Evolutionary conservation across 2,113 vertebrate genomes (phyloP).

Genomic region (Erythrocercus mccallii): DNA sequence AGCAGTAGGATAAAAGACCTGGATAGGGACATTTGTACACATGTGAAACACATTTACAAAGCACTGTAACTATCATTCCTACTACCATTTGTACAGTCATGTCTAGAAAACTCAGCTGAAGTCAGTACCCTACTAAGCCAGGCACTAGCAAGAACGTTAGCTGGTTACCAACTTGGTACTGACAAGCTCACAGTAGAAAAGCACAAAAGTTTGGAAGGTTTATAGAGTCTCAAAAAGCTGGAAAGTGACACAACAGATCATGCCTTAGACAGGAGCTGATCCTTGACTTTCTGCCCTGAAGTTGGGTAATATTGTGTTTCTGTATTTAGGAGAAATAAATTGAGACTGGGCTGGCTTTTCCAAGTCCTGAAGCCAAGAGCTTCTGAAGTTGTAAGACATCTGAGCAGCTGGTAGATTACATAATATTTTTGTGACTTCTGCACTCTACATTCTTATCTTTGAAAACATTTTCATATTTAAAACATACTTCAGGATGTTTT

Average conservation of each 20-base stretch:
- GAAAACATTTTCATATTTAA: background rate
- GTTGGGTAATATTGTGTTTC: background rate
- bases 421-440: background rate
- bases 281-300: background rate
- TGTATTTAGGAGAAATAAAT: background rate
- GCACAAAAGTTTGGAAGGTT: background rate
- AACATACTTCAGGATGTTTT: background rate
- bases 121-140: background rate
- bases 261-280: background rate
- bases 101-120: background rate
- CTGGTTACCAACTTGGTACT: background rate
- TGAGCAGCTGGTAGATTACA: background rate
- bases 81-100: background rate
- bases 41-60: background rate
- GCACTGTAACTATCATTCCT: background rate
- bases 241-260: background rate
- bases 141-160: background rate
- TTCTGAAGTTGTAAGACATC: background rate
- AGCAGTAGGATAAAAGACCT: background rate
- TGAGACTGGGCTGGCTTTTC: background rate
- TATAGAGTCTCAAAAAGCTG: background rate
- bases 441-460: background rate
- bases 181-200: background rate
- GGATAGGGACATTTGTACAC: background rate
- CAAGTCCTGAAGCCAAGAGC: background rate